phyloP scores from a whole-genome alignment of 1,140 invertebrate genomes.

The Pygmarrhopalites habei region DNA sequence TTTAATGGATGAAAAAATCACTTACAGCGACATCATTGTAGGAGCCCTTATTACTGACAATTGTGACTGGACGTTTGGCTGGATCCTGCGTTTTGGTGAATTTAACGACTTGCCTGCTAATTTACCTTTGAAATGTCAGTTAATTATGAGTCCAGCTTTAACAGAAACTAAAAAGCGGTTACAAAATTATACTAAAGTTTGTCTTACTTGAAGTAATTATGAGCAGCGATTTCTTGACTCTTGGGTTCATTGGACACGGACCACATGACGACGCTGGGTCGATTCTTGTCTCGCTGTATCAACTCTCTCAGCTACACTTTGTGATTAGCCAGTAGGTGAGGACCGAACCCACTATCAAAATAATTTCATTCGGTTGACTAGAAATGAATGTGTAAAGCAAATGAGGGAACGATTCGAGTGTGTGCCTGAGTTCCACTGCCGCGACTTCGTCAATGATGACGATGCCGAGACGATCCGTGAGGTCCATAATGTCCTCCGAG shows the following conservation, averaged over 20 bases:
- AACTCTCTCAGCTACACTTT: constrained; percentile 74
- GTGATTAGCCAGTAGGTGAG: constrained; percentile 66
- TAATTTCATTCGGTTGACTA: not conserved
- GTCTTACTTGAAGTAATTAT: constrained; percentile 81
- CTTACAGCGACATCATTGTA: too few relatives aligned
- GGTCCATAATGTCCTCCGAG: constrained; percentile 77
- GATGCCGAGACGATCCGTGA: constrained; percentile 55
- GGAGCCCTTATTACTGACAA: constrained; percentile 26
- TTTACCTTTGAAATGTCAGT: too few relatives aligned
- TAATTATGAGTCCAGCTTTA: not conserved
- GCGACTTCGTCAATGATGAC: constrained; percentile 59
- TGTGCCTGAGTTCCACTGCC: constrained; percentile 53
- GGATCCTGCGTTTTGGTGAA: constrained; percentile 23
- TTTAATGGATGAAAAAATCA: not conserved
- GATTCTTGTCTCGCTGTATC: constrained; percentile 84
- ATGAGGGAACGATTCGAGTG: constrained; percentile 11
- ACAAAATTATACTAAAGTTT: not conserved
- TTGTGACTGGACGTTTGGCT: constrained; percentile 22
- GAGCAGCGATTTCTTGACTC: constrained; percentile 57
- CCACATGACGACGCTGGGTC: constrained; percentile 91
- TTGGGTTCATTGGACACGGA: constrained; percentile 90
- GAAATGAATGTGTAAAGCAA: too few relatives aligned
- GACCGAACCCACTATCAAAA: constrained; percentile 31
- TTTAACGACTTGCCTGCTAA: constrained; percentile 25
- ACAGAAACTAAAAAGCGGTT: too few relatives aligned